phyloP scores from a whole-genome alignment of 2,113 vertebrate species.

The Malurus melanocephalus region DNA sequence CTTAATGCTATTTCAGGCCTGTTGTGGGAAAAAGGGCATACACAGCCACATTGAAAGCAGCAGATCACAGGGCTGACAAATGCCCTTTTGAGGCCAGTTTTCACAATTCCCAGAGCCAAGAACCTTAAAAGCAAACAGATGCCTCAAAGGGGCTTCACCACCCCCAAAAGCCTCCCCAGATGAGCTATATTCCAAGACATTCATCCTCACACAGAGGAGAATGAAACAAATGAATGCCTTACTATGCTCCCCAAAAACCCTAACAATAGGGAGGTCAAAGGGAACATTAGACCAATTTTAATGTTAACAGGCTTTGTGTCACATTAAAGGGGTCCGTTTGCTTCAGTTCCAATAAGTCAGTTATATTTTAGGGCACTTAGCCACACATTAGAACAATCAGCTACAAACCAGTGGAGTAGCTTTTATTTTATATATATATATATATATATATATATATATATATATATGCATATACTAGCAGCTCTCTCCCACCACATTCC shows the following conservation, averaged over 20 bases:
- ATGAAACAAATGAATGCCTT: conserved; percentile 34
- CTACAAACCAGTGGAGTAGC: not conserved
- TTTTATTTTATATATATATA: not conserved
- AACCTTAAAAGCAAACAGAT: not conserved
- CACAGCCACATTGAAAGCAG: not conserved
- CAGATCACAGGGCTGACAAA: not conserved
- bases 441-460: not conserved
- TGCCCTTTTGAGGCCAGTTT: not conserved
- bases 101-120: not conserved
- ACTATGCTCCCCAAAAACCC: conserved; percentile 8
- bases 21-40: not conserved
- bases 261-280: conserved; percentile 19
- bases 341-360: conserved; percentile 3
- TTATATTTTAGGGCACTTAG: not conserved
- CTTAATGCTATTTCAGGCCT: not conserved
- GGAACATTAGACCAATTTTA: conserved; percentile 44
- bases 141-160: not conserved
- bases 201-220: not conserved
- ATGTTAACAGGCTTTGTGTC: conserved; percentile 14
- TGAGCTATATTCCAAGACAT: conserved; percentile 34
- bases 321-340: not conserved
- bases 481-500: not conserved
- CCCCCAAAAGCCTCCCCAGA: not conserved
- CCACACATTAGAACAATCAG: not conserved
- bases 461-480: not conserved